These are phyloP conservation scores for Melieria crassipennis DNA, from an alignment of 2,888 invertebrate species.

Conservation along the genomic window DNA sequence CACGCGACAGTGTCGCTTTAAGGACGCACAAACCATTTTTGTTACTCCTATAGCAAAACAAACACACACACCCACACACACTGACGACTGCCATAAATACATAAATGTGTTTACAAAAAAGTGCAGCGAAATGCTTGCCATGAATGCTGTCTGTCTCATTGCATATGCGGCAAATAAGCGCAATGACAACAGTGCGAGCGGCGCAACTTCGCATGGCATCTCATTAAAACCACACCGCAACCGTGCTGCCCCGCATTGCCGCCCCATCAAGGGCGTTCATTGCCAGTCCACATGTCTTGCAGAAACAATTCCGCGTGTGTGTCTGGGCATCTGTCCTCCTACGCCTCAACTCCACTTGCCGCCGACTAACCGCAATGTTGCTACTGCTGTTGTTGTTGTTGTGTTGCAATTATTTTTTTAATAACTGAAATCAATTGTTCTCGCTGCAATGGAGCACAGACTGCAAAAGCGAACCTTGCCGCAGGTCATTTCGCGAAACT, in stretches of 20 bases:
- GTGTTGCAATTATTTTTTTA: conserved; percentile 48
- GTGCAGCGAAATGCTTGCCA: too few relatives aligned
- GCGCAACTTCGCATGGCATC: neutral
- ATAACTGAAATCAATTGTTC: conserved; percentile 55
- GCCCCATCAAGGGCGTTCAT: neutral
- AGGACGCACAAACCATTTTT: too few relatives aligned
- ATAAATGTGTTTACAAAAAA: neutral
- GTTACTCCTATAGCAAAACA: too few relatives aligned
- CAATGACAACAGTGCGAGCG: neutral
- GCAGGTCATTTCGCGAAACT: conserved; percentile 44
- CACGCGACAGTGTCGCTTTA: too few relatives aligned
- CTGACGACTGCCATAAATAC: neutral
- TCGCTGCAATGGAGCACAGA: conserved; percentile 38
- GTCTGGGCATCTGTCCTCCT: neutral
- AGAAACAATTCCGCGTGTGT: conserved; percentile 17
- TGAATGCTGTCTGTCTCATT: neutral
- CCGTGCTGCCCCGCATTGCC: neutral
- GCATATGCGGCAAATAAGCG: neutral
- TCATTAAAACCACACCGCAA: neutral
- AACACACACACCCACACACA: neutral
- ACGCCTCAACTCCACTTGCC: neutral
- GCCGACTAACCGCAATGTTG: too few relatives aligned
- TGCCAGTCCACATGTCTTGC: conserved; percentile 20
- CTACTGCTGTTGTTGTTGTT: conserved; percentile 5
- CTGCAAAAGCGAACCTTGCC: conserved; percentile 45